A percentile compares a stretch with the other conserved stretches of the same genome.
phyloP scores from a whole-genome alignment of 64 coral and sea anemone species.

The Acropora yongei region DNA sequence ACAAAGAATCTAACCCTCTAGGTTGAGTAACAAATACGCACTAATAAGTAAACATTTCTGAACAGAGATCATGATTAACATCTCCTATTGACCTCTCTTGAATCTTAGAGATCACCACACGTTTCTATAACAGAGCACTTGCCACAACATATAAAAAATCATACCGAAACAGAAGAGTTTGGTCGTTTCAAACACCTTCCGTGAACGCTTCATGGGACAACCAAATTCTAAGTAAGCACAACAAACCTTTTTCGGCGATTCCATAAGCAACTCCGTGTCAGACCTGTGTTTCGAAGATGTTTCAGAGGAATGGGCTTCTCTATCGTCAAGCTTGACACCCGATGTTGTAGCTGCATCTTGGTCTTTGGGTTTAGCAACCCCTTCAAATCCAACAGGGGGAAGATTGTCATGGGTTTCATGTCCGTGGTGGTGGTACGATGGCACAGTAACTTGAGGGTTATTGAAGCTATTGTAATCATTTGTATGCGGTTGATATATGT shows the following conservation, averaged over 20 bases:
- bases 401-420: not conserved
- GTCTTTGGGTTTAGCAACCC: not conserved
- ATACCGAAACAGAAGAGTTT: too few relatives aligned
- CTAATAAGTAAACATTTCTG: too few relatives aligned
- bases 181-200: too few relatives aligned
- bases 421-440: slow-evolving; percentile 47
- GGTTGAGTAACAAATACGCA: too few relatives aligned
- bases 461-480: slow-evolving; percentile 33
- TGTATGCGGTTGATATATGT: slow-evolving; percentile 23
- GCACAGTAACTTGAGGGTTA: not conserved
- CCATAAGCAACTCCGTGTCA: not conserved
- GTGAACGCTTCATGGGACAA: too few relatives aligned
- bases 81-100: too few relatives aligned
- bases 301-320: not conserved
- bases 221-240: not conserved
- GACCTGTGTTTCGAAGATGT: not conserved
- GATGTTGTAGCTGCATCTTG: slow-evolving; percentile 33
- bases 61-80: too few relatives aligned
- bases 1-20: too few relatives aligned
- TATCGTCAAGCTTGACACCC: slow-evolving; percentile 24
- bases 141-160: too few relatives aligned
- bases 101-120: too few relatives aligned
- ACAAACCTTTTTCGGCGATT: not conserved
- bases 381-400: slow-evolving; percentile 72
- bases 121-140: too few relatives aligned